Evolutionary conservation across 2,797 vertebrate genomes (phyloP).

Genomic region (Onychomys torridus): DNA sequence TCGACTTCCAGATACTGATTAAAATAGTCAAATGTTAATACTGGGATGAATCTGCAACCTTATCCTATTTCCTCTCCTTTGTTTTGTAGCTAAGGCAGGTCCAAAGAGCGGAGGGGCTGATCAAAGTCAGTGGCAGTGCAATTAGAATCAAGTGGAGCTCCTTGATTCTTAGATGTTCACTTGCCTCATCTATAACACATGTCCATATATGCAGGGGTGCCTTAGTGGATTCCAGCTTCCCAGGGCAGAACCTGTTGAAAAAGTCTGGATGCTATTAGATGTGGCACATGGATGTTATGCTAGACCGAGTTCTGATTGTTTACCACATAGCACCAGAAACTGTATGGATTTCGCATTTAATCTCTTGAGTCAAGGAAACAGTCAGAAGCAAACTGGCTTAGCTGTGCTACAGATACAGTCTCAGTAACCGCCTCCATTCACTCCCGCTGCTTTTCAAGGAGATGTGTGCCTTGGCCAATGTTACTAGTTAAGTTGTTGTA

Average conservation of each 20-base stretch:
- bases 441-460: not conserved
- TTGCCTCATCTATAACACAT: not conserved
- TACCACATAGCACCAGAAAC: not conserved
- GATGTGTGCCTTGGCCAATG: not conserved
- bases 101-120: not conserved
- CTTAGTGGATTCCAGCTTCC: not conserved
- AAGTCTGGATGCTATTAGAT: not conserved
- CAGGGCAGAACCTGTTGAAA: not conserved
- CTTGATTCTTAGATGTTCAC: not conserved
- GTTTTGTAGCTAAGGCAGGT: conserved; percentile 30
- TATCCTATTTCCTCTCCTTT: conserved; percentile 35
- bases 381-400: not conserved
- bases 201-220: not conserved
- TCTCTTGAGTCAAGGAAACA: not conserved
- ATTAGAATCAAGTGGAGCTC: not conserved
- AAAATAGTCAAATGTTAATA: conserved; percentile 47
- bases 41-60: not conserved
- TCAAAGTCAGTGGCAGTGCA: not conserved
- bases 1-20: conserved; percentile 39
- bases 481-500: not conserved
- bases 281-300: not conserved
- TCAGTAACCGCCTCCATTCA: not conserved
- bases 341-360: conserved; percentile 1
- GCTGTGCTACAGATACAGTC: not conserved
- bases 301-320: conserved; percentile 41